A percentile compares a stretch with the other conserved stretches of the same genome.
These are phyloP conservation scores for Spongilla lacustris DNA, from an alignment of 37 sponge, comb jelly and placozoan species.

Conservation along the genomic window DNA sequence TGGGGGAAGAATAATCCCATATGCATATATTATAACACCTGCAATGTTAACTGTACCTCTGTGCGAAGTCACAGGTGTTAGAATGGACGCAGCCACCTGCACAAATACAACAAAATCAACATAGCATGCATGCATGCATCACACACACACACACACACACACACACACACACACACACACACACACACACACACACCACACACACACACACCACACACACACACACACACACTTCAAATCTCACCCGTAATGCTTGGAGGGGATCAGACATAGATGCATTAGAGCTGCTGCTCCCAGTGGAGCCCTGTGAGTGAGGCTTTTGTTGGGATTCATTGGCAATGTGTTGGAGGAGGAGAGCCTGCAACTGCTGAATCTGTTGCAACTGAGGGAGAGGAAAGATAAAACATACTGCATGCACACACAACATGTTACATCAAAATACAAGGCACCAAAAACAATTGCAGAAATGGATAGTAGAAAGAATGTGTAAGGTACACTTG, in stretches of 20 bases:
- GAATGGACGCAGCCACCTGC: background rate
- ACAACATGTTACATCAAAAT: too few species aligned
- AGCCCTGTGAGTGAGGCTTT: background rate
- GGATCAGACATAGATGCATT: background rate
- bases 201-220: too few species aligned
- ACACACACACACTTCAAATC: background rate
- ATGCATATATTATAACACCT: too few species aligned
- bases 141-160: background rate
- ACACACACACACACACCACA: too few species aligned
- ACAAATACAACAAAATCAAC: background rate
- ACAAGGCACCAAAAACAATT: background rate
- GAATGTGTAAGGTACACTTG: background rate
- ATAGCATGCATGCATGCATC: background rate
- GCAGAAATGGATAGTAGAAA: background rate
- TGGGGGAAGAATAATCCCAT: background rate
- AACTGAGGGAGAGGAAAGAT: slow-evolving; percentile 39
- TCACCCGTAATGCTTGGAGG: background rate
- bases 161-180: too few species aligned
- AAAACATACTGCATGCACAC: background rate
- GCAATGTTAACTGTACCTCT: background rate
- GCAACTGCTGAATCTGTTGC: slow-evolving; percentile 78
- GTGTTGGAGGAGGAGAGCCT: slow-evolving; percentile 74
- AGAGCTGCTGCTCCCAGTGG: background rate
- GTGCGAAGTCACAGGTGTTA: background rate
- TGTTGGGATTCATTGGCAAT: slow-evolving; percentile 63